These are phyloP conservation scores for Craseonycteris thonglongyai DNA, from an alignment of 2,113 vertebrate species.

Conservation along the genomic window DNA sequence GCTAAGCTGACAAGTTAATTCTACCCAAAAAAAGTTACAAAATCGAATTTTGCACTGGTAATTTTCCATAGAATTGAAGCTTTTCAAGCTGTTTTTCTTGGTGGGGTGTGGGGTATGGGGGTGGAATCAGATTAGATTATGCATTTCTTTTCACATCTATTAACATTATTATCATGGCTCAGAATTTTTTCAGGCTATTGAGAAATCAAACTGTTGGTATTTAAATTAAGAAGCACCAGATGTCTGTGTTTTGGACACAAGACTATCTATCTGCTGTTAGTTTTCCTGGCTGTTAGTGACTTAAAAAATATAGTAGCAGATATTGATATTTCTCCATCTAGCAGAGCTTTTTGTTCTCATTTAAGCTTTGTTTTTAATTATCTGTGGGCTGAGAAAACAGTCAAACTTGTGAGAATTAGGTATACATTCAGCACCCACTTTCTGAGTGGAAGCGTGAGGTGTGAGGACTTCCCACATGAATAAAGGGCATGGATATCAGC, in stretches of 20 bases:
- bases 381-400: slow-evolving; percentile 30
- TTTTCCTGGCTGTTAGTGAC: slow-evolving; percentile 11
- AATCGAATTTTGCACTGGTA: background rate
- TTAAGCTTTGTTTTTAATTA: slow-evolving; percentile 52
- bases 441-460: background rate
- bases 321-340: slow-evolving; percentile 40
- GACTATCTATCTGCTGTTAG: slow-evolving; percentile 23
- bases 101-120: no score
- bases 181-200: background rate
- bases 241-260: background rate
- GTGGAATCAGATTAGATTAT: background rate
- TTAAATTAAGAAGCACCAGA: background rate
- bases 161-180: background rate
- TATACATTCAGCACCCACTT: background rate
- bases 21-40: background rate
- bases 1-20: background rate
- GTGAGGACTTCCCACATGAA: background rate
- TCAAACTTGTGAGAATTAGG: background rate
- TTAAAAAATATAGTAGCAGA: background rate
- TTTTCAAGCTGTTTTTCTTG: background rate
- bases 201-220: background rate
- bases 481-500: background rate
- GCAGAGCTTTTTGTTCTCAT: background rate
- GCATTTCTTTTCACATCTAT: background rate
- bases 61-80: background rate